Base-by-base conservation (phyloP, 2,113 vertebrate genomes). In the Pseudopodoces humilis region DNA sequence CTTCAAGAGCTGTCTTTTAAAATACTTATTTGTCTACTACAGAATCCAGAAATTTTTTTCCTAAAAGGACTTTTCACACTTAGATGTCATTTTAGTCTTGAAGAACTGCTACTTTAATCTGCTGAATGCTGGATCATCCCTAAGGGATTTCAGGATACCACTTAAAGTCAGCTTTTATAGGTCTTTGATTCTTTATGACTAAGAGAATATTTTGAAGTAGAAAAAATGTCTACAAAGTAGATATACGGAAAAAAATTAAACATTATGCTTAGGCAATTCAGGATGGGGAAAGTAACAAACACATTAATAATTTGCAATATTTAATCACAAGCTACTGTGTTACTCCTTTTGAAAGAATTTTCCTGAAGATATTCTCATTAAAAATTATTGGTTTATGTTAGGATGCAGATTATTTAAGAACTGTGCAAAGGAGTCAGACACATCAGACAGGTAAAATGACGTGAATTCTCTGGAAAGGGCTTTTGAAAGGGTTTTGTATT, bases 61-160 rank as follows among this genome's bases (percentile, higher is more conserved):
- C 8, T 35, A 53, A 87, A 79, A 79, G 49, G 63, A 77, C 31
- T 90, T 90, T 85, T 47, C 53, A 67, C 24, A 59, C 21, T 83
- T 72, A 35, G 46, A 80, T 83, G 39, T 87, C 50, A 74, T 91
- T 91, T 92, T 63, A 92, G 39, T 62, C 50, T 77, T 91, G 64
- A 94, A 95, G 67, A 94, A 70, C 55, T 70, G 18, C 59, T 83
- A 13, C 60, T 86, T 90, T 88, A 92, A 90, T 80, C 71, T 88
- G 52, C 52, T 74, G 75, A 74, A 93, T 83, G 22, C 43, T 83
- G 55, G 33, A 67, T 67, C 9, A 10, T 68, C 44, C 43, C 68
- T 47, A 56, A 77, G 59, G 63, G 60, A 78, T 78, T 83, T 90
- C 68, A 92, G 87, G 79, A 92, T 62, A 93, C 6, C 43, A 77